These are phyloP conservation scores for Andrena fulva DNA, from an alignment of 2,888 invertebrate species.

Conservation along the genomic window DNA sequence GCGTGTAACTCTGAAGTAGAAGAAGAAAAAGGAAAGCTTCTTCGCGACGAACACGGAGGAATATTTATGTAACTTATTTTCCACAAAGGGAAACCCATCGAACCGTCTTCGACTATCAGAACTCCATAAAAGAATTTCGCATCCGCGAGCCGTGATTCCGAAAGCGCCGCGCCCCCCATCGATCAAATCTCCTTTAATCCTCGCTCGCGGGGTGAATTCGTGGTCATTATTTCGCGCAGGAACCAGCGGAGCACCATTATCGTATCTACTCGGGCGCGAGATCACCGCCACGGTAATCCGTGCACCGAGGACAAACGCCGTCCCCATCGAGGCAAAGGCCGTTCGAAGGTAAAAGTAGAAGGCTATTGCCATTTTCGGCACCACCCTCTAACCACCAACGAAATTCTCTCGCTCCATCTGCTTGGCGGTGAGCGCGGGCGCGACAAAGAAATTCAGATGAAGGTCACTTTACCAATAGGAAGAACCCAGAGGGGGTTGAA, in stretches of 20 bases:
- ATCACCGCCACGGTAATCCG: constrained; percentile 3
- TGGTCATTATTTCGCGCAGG: constrained; percentile 30
- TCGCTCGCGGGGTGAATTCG: constrained; percentile 11
- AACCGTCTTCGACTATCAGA: no score
- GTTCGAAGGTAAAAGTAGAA: constrained; percentile 51
- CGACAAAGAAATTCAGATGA: constrained; percentile 76
- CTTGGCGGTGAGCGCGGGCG: constrained; percentile 16
- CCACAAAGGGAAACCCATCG: no score
- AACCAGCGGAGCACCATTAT: constrained; percentile 3
- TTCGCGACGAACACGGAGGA: no score
- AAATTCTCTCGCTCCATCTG: constrained; percentile 25
- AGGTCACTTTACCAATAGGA: constrained; percentile 75
- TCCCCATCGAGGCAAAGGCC: not conserved
- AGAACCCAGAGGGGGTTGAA: constrained; percentile 25
- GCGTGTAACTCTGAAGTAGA: no score
- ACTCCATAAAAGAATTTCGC: no score
- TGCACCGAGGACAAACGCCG: not conserved
- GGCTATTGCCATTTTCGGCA: constrained; percentile 17
- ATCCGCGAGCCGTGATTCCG: no score
- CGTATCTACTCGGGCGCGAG: constrained; percentile 11
- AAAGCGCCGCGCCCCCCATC: not conserved
- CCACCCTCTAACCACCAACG: constrained; percentile 32
- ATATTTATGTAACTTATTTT: no score
- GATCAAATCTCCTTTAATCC: constrained; percentile 26
- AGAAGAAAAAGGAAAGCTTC: no score